Percentiles rank a stretch among this genome's conserved stretches.
Conservation (phyloP, 2,888 invertebrate species). For the Ormyrus thymus region DNA sequence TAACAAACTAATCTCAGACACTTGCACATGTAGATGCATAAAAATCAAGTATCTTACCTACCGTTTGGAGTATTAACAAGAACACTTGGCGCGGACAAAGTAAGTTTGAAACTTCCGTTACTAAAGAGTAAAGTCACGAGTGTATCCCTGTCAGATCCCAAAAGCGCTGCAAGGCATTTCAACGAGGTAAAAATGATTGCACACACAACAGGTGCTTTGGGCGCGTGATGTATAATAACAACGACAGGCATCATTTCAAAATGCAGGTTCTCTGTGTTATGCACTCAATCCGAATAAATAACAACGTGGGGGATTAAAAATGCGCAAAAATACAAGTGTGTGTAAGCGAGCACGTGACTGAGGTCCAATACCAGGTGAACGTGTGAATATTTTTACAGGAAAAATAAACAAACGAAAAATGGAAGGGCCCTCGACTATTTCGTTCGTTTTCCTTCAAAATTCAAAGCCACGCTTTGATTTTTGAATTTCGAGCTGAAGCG, state of each 20-base stretch:
- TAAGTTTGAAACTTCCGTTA: not conserved
- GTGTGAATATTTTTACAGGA: too few relatives aligned
- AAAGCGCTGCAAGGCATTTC: constrained; percentile 16
- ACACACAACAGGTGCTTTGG: constrained; percentile 28
- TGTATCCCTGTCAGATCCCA: constrained; percentile 13
- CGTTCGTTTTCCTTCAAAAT: constrained; percentile 1
- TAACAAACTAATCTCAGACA: too few relatives aligned
- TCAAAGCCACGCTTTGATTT: not conserved
- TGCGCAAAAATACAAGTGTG: not conserved
- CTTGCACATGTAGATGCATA: too few relatives aligned
- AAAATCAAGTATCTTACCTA: too few relatives aligned
- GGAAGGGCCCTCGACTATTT: constrained; percentile 26
- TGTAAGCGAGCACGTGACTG: constrained; percentile 30
- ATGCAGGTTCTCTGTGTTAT: constrained; percentile 24
- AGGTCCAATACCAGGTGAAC: not conserved
- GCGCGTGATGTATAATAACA: constrained; percentile 7
- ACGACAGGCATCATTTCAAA: constrained; percentile 16
- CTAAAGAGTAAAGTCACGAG: not conserved
- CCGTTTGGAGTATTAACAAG: too few relatives aligned
- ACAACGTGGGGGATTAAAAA: not conserved
- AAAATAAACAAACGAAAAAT: not conserved
- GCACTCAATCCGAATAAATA: constrained; percentile 6
- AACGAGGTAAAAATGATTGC: not conserved
- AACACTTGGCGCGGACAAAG: too few relatives aligned
- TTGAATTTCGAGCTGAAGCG: not conserved